Conservation (phyloP, 2,113 vertebrate species). For the Aythya baeri region DNA sequence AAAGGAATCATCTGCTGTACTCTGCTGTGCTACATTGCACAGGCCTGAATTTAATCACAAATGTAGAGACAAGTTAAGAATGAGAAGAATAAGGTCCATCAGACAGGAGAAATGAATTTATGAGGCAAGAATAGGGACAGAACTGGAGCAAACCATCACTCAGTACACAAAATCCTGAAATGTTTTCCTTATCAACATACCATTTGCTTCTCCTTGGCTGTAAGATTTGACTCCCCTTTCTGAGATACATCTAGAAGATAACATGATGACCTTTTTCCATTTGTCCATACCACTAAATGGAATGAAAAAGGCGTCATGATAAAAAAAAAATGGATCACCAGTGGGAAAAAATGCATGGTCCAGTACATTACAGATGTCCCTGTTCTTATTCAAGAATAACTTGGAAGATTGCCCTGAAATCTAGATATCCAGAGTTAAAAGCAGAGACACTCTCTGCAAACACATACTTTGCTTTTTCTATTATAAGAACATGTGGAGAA, state of each 20-base stretch:
- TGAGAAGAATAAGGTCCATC: neutral
- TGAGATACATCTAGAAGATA: neutral
- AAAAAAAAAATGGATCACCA: neutral
- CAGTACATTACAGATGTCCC: neutral
- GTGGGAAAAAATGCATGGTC: neutral
- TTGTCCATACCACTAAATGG: neutral
- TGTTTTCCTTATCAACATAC: neutral
- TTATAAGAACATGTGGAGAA: constrained; percentile 51
- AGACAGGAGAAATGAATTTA: neutral
- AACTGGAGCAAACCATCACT: neutral
- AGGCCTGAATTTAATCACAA: neutral
- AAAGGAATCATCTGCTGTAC: neutral
- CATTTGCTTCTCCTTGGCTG: neutral
- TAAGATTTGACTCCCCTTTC: neutral
- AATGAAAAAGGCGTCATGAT: neutral
- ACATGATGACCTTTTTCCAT: neutral
- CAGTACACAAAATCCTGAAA: neutral
- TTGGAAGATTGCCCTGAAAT: neutral
- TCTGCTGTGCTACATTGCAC: neutral
- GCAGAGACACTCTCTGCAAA: constrained; percentile 18
- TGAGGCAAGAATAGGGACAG: neutral
- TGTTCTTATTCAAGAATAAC: neutral
- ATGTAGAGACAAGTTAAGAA: neutral
- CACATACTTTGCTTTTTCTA: neutral
- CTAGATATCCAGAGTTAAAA: neutral